Conservation (phyloP, 2,888 invertebrate genomes). For the Scelioninae gen. 1 region DNA sequence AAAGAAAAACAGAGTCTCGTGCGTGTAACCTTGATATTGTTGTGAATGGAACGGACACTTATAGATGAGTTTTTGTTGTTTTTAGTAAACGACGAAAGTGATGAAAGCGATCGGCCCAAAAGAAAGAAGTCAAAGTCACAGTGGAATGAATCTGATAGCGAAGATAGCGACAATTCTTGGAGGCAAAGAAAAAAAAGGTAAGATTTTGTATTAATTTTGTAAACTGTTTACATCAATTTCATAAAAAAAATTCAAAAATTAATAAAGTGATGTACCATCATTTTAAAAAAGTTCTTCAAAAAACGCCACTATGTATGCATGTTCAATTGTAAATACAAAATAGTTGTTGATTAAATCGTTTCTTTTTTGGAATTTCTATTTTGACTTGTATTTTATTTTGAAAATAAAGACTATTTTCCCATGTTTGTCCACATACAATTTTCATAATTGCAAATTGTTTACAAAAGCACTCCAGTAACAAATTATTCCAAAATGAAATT, state of each 20-base stretch:
- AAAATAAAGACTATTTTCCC: too few relatives aligned
- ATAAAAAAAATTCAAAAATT: not conserved
- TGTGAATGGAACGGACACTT: constrained; percentile 8
- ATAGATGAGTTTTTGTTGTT: constrained; percentile 32
- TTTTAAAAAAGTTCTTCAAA: too few relatives aligned
- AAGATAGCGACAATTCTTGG: constrained; percentile 87
- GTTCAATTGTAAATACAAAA: too few relatives aligned
- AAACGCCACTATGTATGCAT: too few relatives aligned
- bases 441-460: too few relatives aligned
- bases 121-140: constrained; percentile 86
- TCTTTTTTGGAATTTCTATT: too few relatives aligned
- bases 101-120: constrained; percentile 86
- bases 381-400: too few relatives aligned
- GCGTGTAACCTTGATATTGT: constrained; percentile 47
- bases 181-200: constrained; percentile 85
- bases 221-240: not conserved
- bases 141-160: constrained; percentile 86
- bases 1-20: constrained; percentile 18
- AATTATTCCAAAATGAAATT: too few relatives aligned
- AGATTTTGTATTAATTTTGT: not conserved
- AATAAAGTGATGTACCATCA: too few relatives aligned
- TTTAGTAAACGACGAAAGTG: constrained; percentile 85
- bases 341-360: not conserved
- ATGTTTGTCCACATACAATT: too few relatives aligned
- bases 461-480: too few relatives aligned